Percentiles rank a stretch among this genome's conserved stretches.
Conservation (phyloP, 2,888 invertebrate genomes). For the Auanema sp. region DNA sequence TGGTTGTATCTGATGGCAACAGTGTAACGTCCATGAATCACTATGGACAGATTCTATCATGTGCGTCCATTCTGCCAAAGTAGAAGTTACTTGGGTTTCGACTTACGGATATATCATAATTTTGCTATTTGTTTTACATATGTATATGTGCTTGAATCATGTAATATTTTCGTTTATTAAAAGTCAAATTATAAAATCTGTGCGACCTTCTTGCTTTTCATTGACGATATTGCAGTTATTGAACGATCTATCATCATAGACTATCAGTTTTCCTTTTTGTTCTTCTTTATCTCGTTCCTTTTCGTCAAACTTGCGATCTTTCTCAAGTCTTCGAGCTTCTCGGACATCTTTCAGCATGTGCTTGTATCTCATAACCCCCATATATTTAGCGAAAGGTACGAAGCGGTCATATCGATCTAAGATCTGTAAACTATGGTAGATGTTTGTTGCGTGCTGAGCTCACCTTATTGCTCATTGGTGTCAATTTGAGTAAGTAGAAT, state of each 20-base stretch:
- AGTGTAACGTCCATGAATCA: constrained; percentile 59
- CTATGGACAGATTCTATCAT: constrained; percentile 52
- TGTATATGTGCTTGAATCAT: too few species aligned
- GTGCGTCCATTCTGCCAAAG: constrained; percentile 24
- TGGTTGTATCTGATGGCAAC: constrained; percentile 61
- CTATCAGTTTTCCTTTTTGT: neutral
- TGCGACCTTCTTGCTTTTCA: too few species aligned
- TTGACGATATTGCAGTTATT: too few species aligned
- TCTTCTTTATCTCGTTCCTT: constrained; percentile 10
- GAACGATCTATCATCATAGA: neutral
- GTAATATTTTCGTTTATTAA: too few species aligned
- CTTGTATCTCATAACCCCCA: constrained; percentile 6
- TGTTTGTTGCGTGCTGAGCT: neutral
- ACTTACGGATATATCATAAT: too few species aligned
- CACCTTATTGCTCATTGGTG: neutral
- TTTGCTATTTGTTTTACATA: too few species aligned
- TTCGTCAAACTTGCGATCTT: constrained; percentile 2
- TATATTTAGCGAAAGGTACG: constrained; percentile 7
- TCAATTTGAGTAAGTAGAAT: neutral
- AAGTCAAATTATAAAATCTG: too few species aligned
- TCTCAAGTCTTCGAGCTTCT: constrained; percentile 7
- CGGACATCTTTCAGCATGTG: constrained; percentile 15
- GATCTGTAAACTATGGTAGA: constrained; percentile 18
- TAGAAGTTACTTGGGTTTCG: neutral
- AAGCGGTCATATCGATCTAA: constrained; percentile 10